Evolutionary conservation across 1,140 invertebrate species (phyloP), one percentile per base, ranked within the genome.

Genomic region (Aricia agestis): DNA sequence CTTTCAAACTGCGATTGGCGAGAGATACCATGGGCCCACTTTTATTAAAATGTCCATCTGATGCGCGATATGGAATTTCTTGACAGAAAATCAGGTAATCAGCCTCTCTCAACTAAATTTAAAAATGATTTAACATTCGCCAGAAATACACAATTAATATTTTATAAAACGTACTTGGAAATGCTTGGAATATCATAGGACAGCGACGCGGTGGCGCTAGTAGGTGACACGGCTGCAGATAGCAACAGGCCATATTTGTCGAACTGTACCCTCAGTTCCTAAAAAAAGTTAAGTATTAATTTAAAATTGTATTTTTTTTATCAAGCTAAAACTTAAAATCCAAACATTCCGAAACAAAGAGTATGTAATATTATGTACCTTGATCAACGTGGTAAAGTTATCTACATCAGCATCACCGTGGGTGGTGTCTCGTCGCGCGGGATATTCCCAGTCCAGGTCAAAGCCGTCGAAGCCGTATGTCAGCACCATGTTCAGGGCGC

Each of bases 401-500:
- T 82, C 73, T 5, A 89, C 82, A 76, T 93, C 87, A 67, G 91
- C 92, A 73, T 93, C 91, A 4, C 84, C 83, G 1, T 93, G 70
- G 9, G 90, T 86, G 1, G 94, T 93, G 65, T 95, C 95, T 59
- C 95, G 85, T 75, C 94, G 93, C 13, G 90, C 93, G 0, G 96
- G 96, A 79, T 96, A 97, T 73, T 97, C 96, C 96, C 96, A 97
- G 81, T 97, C 96, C 13, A 97, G 18, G 81, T 97, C 96, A 1
- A 97, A 91, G 0, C 96, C 96, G 86, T 97, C 95, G 71, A 97
- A 97, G 6, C 93, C 90, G 78, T 96, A 93, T n/a, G 92, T 93
- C 69, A 88, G 82, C 0, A 95, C 68, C 75, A 95, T 95, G 0
- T 87, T 73, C 0, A 95, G 86, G 1, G 93, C 92, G 71, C 93